Evolutionary conservation across 2,797 vertebrate genomes (phyloP), one percentile per base, ranked within the genome.

Genomic region (Melanotaenia maccullochi): DNA sequence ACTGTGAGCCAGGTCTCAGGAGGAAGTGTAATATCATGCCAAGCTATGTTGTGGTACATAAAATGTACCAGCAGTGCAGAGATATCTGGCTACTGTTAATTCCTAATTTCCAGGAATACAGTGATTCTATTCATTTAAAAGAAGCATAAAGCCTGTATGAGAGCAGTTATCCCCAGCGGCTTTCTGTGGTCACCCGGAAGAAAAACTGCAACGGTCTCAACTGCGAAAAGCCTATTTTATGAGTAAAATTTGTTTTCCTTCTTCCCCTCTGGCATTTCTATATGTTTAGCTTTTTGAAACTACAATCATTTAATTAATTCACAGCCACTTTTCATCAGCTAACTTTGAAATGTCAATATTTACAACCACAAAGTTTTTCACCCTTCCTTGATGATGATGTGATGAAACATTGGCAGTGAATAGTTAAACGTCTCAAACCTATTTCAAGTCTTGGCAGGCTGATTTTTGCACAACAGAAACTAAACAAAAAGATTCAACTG

Each of bases 401-500:
- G 42, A 67, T 22, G 60, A 47, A 33, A 25, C 3, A 22, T 42
- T 44, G 30, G 18, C 63, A 11, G 22, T 56, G 20, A 69, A 49
- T 30, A 54, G 61, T 13, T 24, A 5, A 24, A 1, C 32, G 33
- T 35, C 35, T 60, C 25, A 18, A 13, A 59, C 1, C 51, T 28
- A 22, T 52, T 36, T 71, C 60, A 35, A 42, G 67, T 75, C 40
- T 60, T 3, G 1, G 54, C 30, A 64, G 49, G 55, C 52, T 60
- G 16, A 67, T 42, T 66, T 32, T 38, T 9, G 35, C 11, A 18
- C 25, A 20, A 59, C 2, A 56, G 18, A 18, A 55, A 59, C 49
- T 28, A 0, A 56, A 25, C 24, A 25, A 54, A 54, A 25, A 13
- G 12, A 54, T 54, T 14, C 11, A 25, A 20, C 16, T 44, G 18